Evolutionary conservation across 1,140 invertebrate species (phyloP).

Genomic region (Zeugodacus cucurbitae): DNA sequence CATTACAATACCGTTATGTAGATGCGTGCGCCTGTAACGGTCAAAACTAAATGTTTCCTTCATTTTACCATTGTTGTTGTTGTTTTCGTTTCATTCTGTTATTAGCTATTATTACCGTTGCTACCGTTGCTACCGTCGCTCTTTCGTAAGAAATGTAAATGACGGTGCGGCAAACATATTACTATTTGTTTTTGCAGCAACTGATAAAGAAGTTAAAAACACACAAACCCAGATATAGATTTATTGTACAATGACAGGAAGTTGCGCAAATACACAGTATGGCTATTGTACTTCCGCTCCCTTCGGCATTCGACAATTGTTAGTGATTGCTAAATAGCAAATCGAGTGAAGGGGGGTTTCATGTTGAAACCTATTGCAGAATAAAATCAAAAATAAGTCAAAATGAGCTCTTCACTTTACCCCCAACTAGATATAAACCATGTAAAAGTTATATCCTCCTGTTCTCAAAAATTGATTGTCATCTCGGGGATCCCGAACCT

Average conservation of each 20-base stretch:
- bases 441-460: too few relatives aligned
- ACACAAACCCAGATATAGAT: neutral
- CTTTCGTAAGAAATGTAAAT: neutral
- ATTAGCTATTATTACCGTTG: neutral
- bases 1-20: neutral
- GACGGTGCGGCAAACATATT: too few relatives aligned
- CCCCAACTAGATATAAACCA: too few relatives aligned
- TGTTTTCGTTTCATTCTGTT: neutral
- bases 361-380: too few relatives aligned
- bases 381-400: too few relatives aligned
- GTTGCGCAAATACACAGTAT: neutral
- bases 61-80: neutral
- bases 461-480: too few relatives aligned
- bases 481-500: too few relatives aligned
- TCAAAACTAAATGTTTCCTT: neutral
- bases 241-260: neutral
- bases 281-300: neutral
- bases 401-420: too few relatives aligned
- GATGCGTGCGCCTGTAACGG: neutral
- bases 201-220: neutral
- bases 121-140: too few relatives aligned
- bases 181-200: neutral
- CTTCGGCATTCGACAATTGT: neutral
- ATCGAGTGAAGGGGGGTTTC: too few relatives aligned
- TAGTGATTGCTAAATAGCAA: too few relatives aligned